Conservation (phyloP, 2,888 invertebrate species). For the Cryptocephalus primarius region DNA sequence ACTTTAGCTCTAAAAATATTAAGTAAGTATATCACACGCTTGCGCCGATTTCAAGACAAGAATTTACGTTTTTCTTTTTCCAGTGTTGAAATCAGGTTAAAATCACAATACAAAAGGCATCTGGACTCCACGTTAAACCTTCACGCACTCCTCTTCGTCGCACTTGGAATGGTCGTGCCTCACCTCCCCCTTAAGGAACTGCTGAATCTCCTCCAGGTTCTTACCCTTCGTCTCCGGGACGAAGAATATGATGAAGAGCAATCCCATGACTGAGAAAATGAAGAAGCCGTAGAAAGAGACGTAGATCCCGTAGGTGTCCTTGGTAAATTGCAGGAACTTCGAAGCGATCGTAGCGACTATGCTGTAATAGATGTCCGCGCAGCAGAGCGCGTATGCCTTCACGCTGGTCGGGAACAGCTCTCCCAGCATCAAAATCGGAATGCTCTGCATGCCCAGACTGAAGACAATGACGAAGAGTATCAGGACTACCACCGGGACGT, state of each 20-base stretch:
- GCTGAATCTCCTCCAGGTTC: constrained; percentile 52
- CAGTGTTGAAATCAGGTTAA: too few relatives aligned
- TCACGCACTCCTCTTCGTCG: constrained; percentile 4
- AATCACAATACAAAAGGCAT: too few relatives aligned
- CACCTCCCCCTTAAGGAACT: constrained; percentile 1
- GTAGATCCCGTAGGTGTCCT: constrained; percentile 48
- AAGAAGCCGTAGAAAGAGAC: constrained; percentile 56
- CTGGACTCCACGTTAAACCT: constrained; percentile 1
- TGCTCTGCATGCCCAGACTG: constrained; percentile 42
- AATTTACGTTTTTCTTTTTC: too few relatives aligned
- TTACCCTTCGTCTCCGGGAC: constrained; percentile 64
- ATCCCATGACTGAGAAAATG: constrained; percentile 46
- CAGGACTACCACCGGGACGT: constrained; percentile 37
- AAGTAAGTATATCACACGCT: too few relatives aligned
- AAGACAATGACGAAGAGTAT: constrained; percentile 41
- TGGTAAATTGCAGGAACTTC: constrained; percentile 40
- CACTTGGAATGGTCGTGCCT: constrained; percentile 3
- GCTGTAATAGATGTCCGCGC: constrained; percentile 43
- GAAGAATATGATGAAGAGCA: constrained; percentile 46
- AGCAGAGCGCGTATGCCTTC: constrained; percentile 44
- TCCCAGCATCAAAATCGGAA: constrained; percentile 42
- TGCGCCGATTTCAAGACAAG: too few relatives aligned
- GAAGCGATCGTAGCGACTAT: constrained; percentile 38
- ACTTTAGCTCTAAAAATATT: neutral
- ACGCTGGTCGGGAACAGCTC: constrained; percentile 46